phyloP scores from a whole-genome alignment of 2,888 invertebrate genomes.

The Craniophora ligustri region DNA sequence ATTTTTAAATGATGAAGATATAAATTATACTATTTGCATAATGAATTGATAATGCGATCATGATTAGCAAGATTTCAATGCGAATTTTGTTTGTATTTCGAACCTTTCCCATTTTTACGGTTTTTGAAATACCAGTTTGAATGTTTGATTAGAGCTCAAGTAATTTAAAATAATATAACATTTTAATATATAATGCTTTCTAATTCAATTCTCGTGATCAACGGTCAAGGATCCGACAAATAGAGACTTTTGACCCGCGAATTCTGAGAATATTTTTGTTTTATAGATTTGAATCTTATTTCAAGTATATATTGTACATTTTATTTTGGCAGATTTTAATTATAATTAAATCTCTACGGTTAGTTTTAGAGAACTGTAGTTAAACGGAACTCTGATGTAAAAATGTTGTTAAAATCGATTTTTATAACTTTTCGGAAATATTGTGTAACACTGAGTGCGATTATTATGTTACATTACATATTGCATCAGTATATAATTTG shows the following conservation, averaged over 20 bases:
- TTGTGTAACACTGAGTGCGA: no score
- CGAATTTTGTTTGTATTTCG: neutral
- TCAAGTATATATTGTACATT: no score
- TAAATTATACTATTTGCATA: slow-evolving; percentile 9
- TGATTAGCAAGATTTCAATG: neutral
- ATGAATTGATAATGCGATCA: neutral
- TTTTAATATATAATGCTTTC: slow-evolving; percentile 68
- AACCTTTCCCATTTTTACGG: neutral
- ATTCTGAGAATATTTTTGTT: slow-evolving; percentile 24
- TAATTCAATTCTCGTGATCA: slow-evolving; percentile 68
- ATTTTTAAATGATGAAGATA: neutral
- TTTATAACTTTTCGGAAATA: no score
- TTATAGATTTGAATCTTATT: neutral
- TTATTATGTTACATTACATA: no score
- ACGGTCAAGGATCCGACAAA: slow-evolving; percentile 36
- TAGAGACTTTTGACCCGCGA: slow-evolving; percentile 10
- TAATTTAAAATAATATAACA: slow-evolving; percentile 50
- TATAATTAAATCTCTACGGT: no score
- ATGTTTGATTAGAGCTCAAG: slow-evolving; percentile 64
- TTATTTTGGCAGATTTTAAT: no score
- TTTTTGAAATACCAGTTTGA: slow-evolving; percentile 55
- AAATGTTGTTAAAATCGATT: no score
- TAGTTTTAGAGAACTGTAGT: no score
- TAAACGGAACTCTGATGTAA: no score
- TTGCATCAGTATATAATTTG: no score